These are phyloP conservation scores for Diarsia brunnea DNA, from an alignment of 2,888 invertebrate genomes.

Conservation along the genomic window DNA sequence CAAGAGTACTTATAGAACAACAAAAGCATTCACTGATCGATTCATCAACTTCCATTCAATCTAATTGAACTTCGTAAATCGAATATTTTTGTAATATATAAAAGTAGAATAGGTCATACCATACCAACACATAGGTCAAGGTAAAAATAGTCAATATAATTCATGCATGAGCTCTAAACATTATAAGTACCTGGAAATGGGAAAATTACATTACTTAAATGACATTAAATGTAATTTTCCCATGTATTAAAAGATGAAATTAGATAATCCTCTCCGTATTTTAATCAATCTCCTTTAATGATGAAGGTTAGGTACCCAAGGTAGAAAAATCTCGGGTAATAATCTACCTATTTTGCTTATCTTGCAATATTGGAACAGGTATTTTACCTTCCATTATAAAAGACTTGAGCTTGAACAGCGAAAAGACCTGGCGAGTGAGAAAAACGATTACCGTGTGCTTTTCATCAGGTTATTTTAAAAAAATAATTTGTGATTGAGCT, in stretches of 20 bases:
- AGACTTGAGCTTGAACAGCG: conserved; percentile 17
- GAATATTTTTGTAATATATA: conserved; percentile 10
- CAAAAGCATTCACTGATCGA: not conserved
- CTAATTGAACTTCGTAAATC: not conserved
- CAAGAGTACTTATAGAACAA: not conserved
- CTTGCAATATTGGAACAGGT: conserved; percentile 29
- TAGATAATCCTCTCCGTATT: not conserved
- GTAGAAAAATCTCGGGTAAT: conserved; percentile 15
- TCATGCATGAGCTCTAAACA: not conserved
- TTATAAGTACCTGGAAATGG: not conserved
- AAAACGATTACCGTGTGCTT: conserved; percentile 30
- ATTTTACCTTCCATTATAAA: conserved; percentile 28
- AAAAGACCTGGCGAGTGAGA: conserved; percentile 24
- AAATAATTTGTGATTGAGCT: not conserved
- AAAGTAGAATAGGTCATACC: no score
- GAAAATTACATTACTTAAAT: not conserved
- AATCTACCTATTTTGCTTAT: conserved; percentile 20
- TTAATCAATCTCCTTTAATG: conserved; percentile 8
- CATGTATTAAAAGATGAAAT: not conserved
- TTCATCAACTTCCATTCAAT: not conserved
- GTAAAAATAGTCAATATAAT: not conserved
- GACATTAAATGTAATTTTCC: not conserved
- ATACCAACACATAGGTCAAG: not conserved
- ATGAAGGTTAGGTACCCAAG: not conserved
- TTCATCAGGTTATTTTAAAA: conserved; percentile 17